phyloP scores from a whole-genome alignment of 1,140 invertebrate genomes.

The Cotesia vestalis region DNA sequence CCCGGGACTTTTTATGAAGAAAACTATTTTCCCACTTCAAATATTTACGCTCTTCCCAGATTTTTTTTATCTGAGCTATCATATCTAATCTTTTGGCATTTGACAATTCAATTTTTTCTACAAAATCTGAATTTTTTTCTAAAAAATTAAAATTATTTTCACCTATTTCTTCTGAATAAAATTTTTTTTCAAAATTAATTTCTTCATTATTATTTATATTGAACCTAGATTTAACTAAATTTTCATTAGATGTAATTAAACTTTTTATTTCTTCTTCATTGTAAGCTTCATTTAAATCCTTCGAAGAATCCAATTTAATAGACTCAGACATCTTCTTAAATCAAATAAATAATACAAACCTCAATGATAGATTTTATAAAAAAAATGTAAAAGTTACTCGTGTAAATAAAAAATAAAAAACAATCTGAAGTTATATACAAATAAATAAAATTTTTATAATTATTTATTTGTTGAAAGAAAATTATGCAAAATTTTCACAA shows the following conservation, averaged over 20 bases:
- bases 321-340: too few species aligned
- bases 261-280: background rate
- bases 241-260: background rate
- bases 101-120: constrained; percentile 6
- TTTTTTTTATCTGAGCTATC: constrained; percentile 30
- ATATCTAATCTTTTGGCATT: constrained; percentile 26
- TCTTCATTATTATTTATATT: background rate
- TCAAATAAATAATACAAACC: background rate
- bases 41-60: constrained; percentile 26
- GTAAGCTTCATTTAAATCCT: background rate
- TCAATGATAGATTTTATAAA: too few species aligned
- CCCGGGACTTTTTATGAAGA: constrained; percentile 36
- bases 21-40: constrained; percentile 38
- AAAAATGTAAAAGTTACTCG: background rate
- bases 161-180: constrained; percentile 1
- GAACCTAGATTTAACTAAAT: background rate
- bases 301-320: too few species aligned
- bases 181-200: constrained; percentile 13
- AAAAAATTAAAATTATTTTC: background rate
- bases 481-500: too few species aligned
- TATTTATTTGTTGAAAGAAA: too few species aligned
- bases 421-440: constrained; percentile 20
- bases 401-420: constrained; percentile 15
- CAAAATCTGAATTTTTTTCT: background rate
- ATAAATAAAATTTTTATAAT: background rate